These are phyloP conservation scores for Crenichthys baileyi DNA, from an alignment of 2,797 vertebrate species.

Conservation along the genomic window DNA sequence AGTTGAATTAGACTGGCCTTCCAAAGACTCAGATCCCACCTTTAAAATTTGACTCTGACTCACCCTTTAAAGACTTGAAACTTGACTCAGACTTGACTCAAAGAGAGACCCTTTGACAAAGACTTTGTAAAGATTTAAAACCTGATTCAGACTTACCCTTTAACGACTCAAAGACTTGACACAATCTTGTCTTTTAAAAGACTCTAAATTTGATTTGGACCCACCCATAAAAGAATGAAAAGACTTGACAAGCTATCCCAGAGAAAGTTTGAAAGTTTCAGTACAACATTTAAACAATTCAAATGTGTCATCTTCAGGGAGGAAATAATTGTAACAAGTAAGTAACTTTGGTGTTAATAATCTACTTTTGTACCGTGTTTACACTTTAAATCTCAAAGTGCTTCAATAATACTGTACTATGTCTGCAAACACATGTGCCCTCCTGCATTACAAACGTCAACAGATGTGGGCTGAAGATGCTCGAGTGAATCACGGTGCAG, in stretches of 20 bases:
- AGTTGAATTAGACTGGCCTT: background rate
- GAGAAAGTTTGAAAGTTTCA: background rate
- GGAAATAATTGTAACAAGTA: too few relatives aligned
- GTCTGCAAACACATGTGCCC: constrained; percentile 27
- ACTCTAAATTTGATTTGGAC: too few relatives aligned
- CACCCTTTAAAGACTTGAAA: background rate
- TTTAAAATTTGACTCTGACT: background rate
- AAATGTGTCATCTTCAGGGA: too few relatives aligned
- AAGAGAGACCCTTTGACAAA: background rate
- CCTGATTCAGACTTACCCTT: background rate
- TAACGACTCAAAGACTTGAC: background rate
- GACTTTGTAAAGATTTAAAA: background rate
- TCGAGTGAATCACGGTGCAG: constrained; percentile 51
- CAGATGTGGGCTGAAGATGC: constrained; percentile 49
- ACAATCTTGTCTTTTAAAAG: background rate
- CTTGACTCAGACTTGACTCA: background rate
- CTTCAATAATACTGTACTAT: background rate
- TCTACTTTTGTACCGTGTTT: too few relatives aligned
- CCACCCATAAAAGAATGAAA: too few relatives aligned
- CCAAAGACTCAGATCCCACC: background rate
- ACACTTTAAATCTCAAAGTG: too few relatives aligned
- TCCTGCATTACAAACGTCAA: constrained; percentile 28
- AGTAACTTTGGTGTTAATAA: too few relatives aligned
- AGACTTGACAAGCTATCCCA: background rate
- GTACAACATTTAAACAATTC: too few relatives aligned